Percentiles rank a stretch among this genome's conserved stretches.
phyloP scores from a whole-genome alignment of 2,888 invertebrate species.

The Hirtodrosophila trivittata region DNA sequence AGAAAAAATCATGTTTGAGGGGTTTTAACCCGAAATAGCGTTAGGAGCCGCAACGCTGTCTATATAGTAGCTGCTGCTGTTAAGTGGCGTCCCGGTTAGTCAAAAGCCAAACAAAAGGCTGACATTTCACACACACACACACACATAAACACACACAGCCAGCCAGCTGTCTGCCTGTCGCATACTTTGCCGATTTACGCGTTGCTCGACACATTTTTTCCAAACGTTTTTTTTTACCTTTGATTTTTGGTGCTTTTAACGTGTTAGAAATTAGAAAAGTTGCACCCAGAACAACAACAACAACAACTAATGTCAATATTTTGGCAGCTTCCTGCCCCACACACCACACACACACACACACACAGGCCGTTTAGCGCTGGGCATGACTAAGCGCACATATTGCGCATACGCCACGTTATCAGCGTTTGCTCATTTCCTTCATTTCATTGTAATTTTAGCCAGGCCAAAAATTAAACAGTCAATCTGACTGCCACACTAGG shows the following conservation, averaged over 20 bases:
- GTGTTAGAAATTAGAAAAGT: slow-evolving; percentile 55
- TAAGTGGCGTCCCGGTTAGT: slow-evolving; percentile 71
- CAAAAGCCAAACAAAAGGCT: slow-evolving; percentile 64
- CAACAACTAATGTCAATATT: slow-evolving; percentile 45
- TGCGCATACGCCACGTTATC: slow-evolving; percentile 41
- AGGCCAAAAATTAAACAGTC: slow-evolving; percentile 27
- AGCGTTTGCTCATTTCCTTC: slow-evolving; percentile 34
- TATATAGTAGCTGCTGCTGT: slow-evolving; percentile 21
- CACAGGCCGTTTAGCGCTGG: not conserved
- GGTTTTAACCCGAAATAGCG: slow-evolving; percentile 68
- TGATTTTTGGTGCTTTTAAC: slow-evolving; percentile 23
- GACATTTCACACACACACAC: slow-evolving; percentile 7
- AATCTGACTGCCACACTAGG: slow-evolving; percentile 4
- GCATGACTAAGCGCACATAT: slow-evolving; percentile 31
- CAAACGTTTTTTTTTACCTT: slow-evolving; percentile 7
- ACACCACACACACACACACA: slow-evolving; percentile 2
- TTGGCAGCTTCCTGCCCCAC: slow-evolving; percentile 11
- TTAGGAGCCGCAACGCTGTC: slow-evolving; percentile 22
- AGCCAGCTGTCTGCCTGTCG: slow-evolving; percentile 3
- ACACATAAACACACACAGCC: not conserved
- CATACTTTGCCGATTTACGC: slow-evolving; percentile 60
- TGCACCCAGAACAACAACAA: slow-evolving; percentile 1
- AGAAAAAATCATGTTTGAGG: slow-evolving; percentile 56
- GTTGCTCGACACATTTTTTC: slow-evolving; percentile 30
- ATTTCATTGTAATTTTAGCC: slow-evolving; percentile 45